Evolutionary conservation across 2,888 invertebrate genomes (phyloP).

Genomic region (Desoria tigrina): DNA sequence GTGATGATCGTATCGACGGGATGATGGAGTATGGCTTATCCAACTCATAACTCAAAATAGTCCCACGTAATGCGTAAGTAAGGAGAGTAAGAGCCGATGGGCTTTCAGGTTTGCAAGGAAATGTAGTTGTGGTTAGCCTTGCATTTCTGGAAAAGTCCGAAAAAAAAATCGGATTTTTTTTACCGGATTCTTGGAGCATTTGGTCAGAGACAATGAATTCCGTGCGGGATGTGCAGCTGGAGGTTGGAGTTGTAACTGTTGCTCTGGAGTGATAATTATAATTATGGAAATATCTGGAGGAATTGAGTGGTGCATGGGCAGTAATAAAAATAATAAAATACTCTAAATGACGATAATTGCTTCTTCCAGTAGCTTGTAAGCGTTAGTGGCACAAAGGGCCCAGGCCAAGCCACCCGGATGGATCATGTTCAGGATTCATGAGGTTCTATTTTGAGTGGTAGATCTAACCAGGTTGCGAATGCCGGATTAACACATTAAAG

Average conservation of each 20-base stretch:
- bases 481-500: constrained; percentile 23
- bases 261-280: background rate
- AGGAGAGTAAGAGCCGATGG: too few relatives aligned
- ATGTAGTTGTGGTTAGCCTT: too few relatives aligned
- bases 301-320: background rate
- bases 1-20: constrained; percentile 24
- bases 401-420: constrained; percentile 5
- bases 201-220: background rate
- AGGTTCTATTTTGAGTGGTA: constrained; percentile 16
- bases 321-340: constrained; percentile 3
- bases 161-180: too few relatives aligned
- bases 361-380: too few relatives aligned
- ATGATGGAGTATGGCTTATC: constrained; percentile 16
- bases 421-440: constrained; percentile 1
- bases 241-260: background rate
- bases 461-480: constrained; percentile 21
- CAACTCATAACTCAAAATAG: constrained; percentile 17
- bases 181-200: too few relatives aligned
- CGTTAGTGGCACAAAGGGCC: too few relatives aligned
- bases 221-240: constrained; percentile 5
- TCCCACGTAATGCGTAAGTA: background rate
- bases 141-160: too few relatives aligned
- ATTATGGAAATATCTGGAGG: constrained; percentile 1
- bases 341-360: constrained; percentile 23
- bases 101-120: too few relatives aligned